Evolutionary conservation across 2,113 vertebrate species (phyloP).

Genomic region (Archilochus colubris): DNA sequence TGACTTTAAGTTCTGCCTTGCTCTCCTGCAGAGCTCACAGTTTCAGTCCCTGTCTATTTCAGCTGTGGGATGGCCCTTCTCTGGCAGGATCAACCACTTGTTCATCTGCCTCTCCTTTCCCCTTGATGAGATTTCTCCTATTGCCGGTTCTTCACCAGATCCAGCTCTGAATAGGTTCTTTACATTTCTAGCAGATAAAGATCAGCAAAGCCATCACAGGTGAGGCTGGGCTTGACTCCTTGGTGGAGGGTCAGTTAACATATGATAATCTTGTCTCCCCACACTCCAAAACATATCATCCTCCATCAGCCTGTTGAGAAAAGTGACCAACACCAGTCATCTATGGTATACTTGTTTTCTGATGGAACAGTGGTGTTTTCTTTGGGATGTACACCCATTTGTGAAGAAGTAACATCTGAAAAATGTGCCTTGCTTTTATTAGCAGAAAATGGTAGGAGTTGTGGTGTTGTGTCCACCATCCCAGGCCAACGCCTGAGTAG

Average conservation of each 20-base stretch:
- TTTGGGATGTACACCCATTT: neutral
- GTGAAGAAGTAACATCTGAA: neutral
- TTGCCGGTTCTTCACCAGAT: neutral
- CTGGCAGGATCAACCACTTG: neutral
- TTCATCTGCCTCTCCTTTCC: neutral
- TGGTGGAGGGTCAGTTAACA: neutral
- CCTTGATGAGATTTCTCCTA: neutral
- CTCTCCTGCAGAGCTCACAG: neutral
- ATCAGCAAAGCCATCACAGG: slow-evolving; percentile 3
- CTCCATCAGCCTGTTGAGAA: neutral
- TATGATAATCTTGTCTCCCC: neutral
- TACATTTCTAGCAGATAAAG: slow-evolving; percentile 9
- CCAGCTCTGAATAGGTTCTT: neutral
- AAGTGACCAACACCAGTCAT: neutral
- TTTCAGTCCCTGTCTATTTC: neutral
- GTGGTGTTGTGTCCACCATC: neutral
- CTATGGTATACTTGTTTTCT: neutral
- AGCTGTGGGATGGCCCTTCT: neutral
- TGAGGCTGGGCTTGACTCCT: neutral
- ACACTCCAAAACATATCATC: neutral
- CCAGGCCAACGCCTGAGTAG: neutral
- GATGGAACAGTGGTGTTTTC: neutral
- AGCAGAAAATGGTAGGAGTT: neutral
- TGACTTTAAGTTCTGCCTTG: neutral
- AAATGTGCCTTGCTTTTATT: neutral